Evolutionary conservation across 2,113 vertebrate species (phyloP).

Genomic region (Tragelaphus scriptus): DNA sequence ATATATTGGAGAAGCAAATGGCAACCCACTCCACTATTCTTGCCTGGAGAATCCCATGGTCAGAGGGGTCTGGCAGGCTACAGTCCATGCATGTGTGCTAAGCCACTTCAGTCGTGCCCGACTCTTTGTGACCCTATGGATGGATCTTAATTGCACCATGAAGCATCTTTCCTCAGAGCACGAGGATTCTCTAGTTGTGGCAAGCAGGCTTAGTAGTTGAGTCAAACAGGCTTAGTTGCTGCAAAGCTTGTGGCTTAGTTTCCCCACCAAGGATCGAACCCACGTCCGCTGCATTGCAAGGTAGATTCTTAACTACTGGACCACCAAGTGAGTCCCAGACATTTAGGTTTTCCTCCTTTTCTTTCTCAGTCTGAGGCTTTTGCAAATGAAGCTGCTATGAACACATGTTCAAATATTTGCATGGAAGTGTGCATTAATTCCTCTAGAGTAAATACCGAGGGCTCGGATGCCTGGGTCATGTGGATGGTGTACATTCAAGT

Average conservation of each 20-base stretch:
- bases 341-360: neutral
- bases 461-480: accelerated
- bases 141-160: neutral
- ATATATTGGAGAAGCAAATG: neutral
- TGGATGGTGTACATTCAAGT: accelerated
- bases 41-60: neutral
- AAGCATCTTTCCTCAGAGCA: neutral
- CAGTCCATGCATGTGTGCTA: neutral
- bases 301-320: neutral
- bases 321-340: neutral
- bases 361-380: neutral
- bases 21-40: neutral
- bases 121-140: neutral
- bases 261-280: accelerated
- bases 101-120: neutral
- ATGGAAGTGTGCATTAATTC: accelerated
- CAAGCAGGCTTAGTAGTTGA: neutral
- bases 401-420: neutral
- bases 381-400: neutral
- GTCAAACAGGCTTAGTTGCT: neutral
- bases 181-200: neutral
- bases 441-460: neutral
- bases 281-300: neutral
- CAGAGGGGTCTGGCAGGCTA: neutral
- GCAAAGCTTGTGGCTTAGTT: neutral